Evolutionary conservation across 2,113 vertebrate genomes (phyloP).

Genomic region (Brachypteracias leptosomus): DNA sequence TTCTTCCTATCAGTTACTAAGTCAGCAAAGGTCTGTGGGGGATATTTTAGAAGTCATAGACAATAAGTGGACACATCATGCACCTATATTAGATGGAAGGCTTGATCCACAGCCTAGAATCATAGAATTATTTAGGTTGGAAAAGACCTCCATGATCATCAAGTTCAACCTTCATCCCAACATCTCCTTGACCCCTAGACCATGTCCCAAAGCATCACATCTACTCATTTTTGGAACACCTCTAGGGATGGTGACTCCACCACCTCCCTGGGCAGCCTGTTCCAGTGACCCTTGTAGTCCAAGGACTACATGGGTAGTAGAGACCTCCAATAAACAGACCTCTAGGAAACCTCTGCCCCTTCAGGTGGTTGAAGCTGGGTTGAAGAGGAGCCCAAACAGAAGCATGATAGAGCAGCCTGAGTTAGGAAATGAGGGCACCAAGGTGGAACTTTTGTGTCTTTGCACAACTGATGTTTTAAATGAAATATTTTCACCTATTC

Average conservation of each 20-base stretch:
- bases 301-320: background rate
- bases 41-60: background rate
- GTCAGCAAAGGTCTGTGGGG: background rate
- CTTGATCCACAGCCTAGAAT: background rate
- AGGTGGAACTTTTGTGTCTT: background rate
- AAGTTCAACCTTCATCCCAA: too few species aligned
- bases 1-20: background rate
- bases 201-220: too few species aligned
- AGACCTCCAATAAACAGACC: background rate
- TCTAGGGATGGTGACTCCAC: too few species aligned
- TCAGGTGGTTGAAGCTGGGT: background rate
- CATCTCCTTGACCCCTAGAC: too few species aligned
- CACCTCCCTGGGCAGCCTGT: too few species aligned
- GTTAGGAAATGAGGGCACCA: background rate
- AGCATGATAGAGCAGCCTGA: background rate
- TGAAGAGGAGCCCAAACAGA: fast-evolving
- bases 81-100: background rate
- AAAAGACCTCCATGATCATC: too few species aligned
- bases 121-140: too few species aligned
- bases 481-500: background rate
- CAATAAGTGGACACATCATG: background rate
- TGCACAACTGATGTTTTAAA: background rate
- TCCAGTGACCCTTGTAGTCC: background rate
- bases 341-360: background rate
- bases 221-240: too few species aligned